Percentiles rank a stretch among this genome's conserved stretches.
phyloP scores from a whole-genome alignment of 2,888 invertebrate species.

The Deilephila porcellus region DNA sequence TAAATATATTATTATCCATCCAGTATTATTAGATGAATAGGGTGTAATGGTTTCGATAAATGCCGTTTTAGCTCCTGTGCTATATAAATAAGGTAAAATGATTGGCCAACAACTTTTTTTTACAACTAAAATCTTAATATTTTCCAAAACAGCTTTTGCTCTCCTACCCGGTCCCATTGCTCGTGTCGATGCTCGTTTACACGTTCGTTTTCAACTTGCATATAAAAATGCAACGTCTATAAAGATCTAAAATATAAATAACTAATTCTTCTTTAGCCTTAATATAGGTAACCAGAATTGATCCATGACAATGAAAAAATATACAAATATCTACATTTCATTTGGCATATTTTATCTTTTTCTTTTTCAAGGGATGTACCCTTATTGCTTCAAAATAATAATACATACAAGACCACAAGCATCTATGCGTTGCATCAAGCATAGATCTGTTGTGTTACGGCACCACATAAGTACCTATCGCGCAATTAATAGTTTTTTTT shows the following conservation, averaged over 20 bases:
- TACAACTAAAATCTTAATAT: slow-evolving; percentile 22
- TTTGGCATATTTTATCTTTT: no score
- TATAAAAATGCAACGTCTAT: not conserved
- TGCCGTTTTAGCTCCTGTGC: slow-evolving; percentile 75
- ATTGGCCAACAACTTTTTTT: slow-evolving; percentile 57
- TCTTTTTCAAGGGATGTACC: no score
- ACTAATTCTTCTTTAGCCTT: no score
- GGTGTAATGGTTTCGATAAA: slow-evolving; percentile 62
- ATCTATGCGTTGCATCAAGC: no score
- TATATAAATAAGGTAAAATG: slow-evolving; percentile 63
- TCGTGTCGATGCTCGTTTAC: slow-evolving; percentile 38
- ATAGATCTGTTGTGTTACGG: no score
- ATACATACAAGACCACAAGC: no score
- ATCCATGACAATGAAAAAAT: no score
- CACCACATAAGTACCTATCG: no score
- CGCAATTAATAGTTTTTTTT: no score
- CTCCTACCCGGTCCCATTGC: slow-evolving; percentile 52
- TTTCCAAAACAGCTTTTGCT: slow-evolving; percentile 25
- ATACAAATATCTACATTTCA: no score
- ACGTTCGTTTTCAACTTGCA: not conserved
- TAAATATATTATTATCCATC: slow-evolving; percentile 80
- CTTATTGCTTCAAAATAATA: no score
- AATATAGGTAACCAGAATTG: no score
- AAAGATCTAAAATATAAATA: not conserved
- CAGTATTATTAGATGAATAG: slow-evolving; percentile 83